Base-by-base conservation (phyloP, 2,888 invertebrate genomes). In the Drosophila melanosoma region DNA sequence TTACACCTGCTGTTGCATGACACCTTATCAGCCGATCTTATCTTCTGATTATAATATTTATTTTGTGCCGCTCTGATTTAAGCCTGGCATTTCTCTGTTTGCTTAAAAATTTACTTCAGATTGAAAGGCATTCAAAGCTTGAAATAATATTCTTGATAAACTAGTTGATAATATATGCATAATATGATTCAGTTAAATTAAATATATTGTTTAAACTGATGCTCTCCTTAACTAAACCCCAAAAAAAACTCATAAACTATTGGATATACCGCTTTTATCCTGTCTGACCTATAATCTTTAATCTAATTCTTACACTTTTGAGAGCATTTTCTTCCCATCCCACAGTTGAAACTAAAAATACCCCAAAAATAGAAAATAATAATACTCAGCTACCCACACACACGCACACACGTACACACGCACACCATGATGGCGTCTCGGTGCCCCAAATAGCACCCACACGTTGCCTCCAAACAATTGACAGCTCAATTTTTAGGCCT, bases 401-500 rank as follows among this genome's bases (percentile, higher is more conserved):
- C 23, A 62, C 32, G 53, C 60, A 59, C 49, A 38, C 26, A 26
- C 33, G n/a, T 20, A 29, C 57, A 51, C 20, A 42, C n/a, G n/a
- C n/a, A 38, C n/a, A 32, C 26, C 26, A 36, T 63, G 40, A 23
- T 73, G 32, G 29, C 51, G 68, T 67, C 53, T 71, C 70, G 35
- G 58, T 83, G 83, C 72, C 84, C 84, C 88, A 85, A 81, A 85
- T 83, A 72, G 72, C 89, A 72, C 87, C 89, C 89, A 84, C 83
- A 74, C 76, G 65, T 69, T 57, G 58, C 82, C 58, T 61, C 69
- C 61, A 67, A 67, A 72, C 83, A 81, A 77, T 83, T 85, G 90
- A 85, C 90, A 90, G 88, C 90, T 85, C 86, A 88, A 85, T 85
- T 82, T 84, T 76, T 54, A 71, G 86, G 69, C 74, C 81, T 67